Evolutionary conservation across 2,797 vertebrate genomes (phyloP).

Genomic region (Cyclura pinguis): DNA sequence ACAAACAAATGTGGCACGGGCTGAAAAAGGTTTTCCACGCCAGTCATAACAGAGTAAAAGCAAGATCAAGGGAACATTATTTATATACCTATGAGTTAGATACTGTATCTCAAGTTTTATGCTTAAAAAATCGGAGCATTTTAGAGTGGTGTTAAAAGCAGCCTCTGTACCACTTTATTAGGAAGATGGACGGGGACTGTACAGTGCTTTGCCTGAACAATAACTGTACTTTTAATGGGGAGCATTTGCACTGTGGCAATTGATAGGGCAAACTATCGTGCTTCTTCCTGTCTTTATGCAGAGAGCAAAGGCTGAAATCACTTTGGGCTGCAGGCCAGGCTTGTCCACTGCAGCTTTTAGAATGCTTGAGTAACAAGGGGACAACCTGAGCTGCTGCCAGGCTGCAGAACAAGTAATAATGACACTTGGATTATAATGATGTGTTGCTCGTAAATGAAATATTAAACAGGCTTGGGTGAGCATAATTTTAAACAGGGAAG

Average conservation of each 20-base stretch:
- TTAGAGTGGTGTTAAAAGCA: not conserved
- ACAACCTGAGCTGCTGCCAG: slow-evolving; percentile 36
- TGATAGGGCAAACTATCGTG: not conserved
- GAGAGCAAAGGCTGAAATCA: slow-evolving; percentile 35
- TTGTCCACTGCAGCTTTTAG: slow-evolving; percentile 40
- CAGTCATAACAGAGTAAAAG: not conserved
- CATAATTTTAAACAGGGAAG: slow-evolving; percentile 7
- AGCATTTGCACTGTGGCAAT: not conserved
- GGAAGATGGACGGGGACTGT: not conserved
- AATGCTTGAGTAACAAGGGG: slow-evolving; percentile 11
- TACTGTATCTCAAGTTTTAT: not conserved
- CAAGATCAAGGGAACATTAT: not conserved
- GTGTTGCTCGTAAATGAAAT: slow-evolving; percentile 22
- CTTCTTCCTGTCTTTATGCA: slow-evolving; percentile 7
- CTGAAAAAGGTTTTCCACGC: not conserved
- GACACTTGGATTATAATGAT: slow-evolving; percentile 46
- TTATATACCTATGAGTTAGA: not conserved
- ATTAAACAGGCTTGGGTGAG: slow-evolving; percentile 35
- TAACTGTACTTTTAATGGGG: slow-evolving; percentile 15
- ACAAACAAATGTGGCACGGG: not conserved
- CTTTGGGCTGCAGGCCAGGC: slow-evolving; percentile 35
- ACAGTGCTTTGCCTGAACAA: not conserved
- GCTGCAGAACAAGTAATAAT: slow-evolving; percentile 41
- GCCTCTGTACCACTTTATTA: not conserved
- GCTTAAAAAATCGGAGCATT: not conserved